Base-by-base conservation (phyloP, 2,797 vertebrate genomes). In the Delichon dasypus region DNA sequence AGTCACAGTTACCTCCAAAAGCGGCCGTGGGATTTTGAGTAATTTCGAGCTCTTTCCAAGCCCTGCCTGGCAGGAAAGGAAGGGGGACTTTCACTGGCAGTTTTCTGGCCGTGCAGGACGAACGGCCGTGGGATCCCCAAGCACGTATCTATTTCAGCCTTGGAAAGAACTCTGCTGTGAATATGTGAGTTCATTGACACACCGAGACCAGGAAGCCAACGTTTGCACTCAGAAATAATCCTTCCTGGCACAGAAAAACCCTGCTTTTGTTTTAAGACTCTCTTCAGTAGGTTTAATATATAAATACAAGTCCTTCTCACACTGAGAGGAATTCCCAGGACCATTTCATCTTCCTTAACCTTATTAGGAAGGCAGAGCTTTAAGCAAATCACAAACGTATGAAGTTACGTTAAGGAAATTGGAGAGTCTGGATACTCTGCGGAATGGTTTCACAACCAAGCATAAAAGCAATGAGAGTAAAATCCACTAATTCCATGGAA, bases 241-340 rank as follows among this genome's bases (percentile, higher is more conserved):
- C 4, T 68, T 67, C 62, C 81, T 86, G 83, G 93, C 94, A 81
- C 78, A 67, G 89, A 93, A 96, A 96, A 95, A 94, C 57, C 92
- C 53, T 87, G 89, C 73, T 90, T 93, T 97, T 95, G 91, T 95
- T 95, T 93, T 34, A 88, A 94, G 62, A 29, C 55, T 90, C 66
- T 82, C 90, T 95, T 97, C 92, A 73, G 60, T 85, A 66, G 51
- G 36, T 50, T 90, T 77, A 72, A 68, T 94, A 20, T 60, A 85
- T 83, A 95, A 96, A 87, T 67, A 88, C 76, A 91, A 95, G 82
- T 71, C 93, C 62, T 73, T 94, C 90, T 89, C 61, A 19, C 47
- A 32, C 17, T 1, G 4, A 93, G 58, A 91, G 95, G 91, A 88
- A 90, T 92, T 96, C 86, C 91, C 88, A 94, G 93, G 94, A 92